Percentiles rank a stretch among this genome's conserved stretches.
Evolutionary conservation across 1,140 invertebrate genomes (phyloP).

Genomic region (Zaprionus gabonicus): DNA sequence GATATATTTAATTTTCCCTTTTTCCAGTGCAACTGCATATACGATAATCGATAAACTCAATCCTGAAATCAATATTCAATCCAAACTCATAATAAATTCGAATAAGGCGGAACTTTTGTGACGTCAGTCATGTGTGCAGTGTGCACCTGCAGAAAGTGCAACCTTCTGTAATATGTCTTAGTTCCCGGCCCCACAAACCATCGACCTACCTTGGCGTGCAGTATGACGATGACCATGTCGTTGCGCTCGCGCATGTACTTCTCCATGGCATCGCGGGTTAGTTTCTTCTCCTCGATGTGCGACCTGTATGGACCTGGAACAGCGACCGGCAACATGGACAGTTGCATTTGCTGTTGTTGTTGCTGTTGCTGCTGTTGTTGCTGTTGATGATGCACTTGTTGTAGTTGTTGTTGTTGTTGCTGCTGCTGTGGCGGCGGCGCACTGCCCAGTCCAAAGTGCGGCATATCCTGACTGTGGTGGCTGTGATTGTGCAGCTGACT

Average conservation of each 20-base stretch:
- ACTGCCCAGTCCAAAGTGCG: conserved; percentile 79
- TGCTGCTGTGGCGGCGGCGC: conserved; percentile 85
- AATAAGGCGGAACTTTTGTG: neutral
- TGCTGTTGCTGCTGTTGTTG: conserved; percentile 54
- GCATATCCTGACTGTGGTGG: conserved; percentile 74
- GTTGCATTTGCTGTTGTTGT: conserved; percentile 74
- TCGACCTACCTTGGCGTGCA: conserved; percentile 94
- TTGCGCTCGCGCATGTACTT: conserved; percentile 96
- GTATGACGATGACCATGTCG: conserved; percentile 98
- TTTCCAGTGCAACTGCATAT: neutral
- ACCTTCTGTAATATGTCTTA: conserved; percentile 4
- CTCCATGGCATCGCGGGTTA: conserved; percentile 98
- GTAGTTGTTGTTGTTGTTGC: conserved; percentile 76
- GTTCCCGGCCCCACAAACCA: neutral
- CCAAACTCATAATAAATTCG: neutral
- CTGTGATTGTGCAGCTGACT: conserved; percentile 47
- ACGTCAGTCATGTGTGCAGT: neutral
- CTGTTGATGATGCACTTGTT: conserved; percentile 67
- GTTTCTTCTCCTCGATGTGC: conserved; percentile 90
- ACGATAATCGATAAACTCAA: neutral
- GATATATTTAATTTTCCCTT: neutral
- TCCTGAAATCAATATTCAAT: neutral
- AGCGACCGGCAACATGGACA: conserved; percentile 80
- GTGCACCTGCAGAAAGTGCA: neutral
- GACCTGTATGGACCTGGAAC: conserved; percentile 85